Evolutionary conservation across 2,797 vertebrate species (phyloP).

Genomic region (Buphagus erythrorhynchus): DNA sequence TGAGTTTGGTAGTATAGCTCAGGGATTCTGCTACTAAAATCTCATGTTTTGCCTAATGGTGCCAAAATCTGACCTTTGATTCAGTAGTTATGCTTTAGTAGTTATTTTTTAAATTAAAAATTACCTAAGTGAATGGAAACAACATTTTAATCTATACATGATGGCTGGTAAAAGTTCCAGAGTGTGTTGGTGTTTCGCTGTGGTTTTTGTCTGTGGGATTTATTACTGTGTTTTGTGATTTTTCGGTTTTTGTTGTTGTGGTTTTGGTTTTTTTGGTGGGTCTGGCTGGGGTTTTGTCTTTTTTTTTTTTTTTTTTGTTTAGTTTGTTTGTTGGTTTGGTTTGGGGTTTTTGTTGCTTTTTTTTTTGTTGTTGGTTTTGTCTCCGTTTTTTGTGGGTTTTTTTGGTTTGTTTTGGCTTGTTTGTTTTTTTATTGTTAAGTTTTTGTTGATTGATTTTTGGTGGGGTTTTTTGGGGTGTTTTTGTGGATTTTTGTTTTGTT

Average conservation of each 20-base stretch:
- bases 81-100: too few species aligned
- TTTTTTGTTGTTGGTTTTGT: too few species aligned
- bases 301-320: not conserved
- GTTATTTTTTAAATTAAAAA: not conserved
- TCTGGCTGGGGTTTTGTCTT: accelerated
- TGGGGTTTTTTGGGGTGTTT: too few species aligned
- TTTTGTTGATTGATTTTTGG: too few species aligned
- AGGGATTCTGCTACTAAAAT: not conserved
- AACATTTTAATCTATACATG: not conserved
- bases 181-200: not conserved
- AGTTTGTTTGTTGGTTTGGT: not conserved
- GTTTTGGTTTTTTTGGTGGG: not conserved
- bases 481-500: too few species aligned
- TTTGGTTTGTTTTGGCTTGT: too few species aligned
- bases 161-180: not conserved
- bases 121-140: not conserved
- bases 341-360: not conserved
- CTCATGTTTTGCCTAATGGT: not conserved
- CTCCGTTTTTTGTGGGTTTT: too few species aligned
- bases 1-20: not conserved
- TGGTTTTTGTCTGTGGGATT: not conserved
- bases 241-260: not conserved
- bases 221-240: not conserved
- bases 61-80: not conserved
- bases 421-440: too few species aligned